Percentiles rank a stretch among this genome's conserved stretches.
Conservation (phyloP, 2,888 invertebrate genomes). For the Diogma glabrata region DNA sequence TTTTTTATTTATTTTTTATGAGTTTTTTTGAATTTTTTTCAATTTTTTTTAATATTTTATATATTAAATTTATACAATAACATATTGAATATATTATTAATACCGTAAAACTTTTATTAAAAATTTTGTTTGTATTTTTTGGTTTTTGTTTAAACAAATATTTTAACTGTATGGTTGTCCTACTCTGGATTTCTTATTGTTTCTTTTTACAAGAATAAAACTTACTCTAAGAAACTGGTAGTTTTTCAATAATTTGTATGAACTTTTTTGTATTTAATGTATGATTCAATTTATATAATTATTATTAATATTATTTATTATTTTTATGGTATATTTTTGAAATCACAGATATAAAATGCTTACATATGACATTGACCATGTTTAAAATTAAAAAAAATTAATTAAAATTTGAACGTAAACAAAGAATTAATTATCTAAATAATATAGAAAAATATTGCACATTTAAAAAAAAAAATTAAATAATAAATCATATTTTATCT, state of each 20-base stretch:
- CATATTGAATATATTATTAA: no score
- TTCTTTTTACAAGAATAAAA: slow-evolving; percentile 2
- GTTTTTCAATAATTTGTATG: not conserved
- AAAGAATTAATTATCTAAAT: no score
- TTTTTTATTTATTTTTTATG: not conserved
- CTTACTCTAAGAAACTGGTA: no score
- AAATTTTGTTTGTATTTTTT: no score
- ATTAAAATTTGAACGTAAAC: no score
- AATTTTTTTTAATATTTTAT: slow-evolving; percentile 6
- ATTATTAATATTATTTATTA: slow-evolving; percentile 6
- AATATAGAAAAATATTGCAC: slow-evolving; percentile 4
- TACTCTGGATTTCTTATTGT: slow-evolving; percentile 3
- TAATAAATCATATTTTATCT: not conserved
- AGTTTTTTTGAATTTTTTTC: not conserved
- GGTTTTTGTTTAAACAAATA: not conserved
- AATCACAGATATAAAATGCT: slow-evolving; percentile 12
- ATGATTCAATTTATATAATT: slow-evolving; percentile 1
- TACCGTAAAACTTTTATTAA: no score
- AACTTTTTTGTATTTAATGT: slow-evolving; percentile 1
- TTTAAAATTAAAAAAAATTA: no score
- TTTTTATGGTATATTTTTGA: slow-evolving; percentile 5
- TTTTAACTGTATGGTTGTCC: no score
- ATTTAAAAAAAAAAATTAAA: not conserved
- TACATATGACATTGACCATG: slow-evolving; percentile 12
- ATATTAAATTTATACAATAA: slow-evolving; percentile 4